phyloP scores from a whole-genome alignment of 2,113 vertebrate genomes.

The Cololabis saira region DNA sequence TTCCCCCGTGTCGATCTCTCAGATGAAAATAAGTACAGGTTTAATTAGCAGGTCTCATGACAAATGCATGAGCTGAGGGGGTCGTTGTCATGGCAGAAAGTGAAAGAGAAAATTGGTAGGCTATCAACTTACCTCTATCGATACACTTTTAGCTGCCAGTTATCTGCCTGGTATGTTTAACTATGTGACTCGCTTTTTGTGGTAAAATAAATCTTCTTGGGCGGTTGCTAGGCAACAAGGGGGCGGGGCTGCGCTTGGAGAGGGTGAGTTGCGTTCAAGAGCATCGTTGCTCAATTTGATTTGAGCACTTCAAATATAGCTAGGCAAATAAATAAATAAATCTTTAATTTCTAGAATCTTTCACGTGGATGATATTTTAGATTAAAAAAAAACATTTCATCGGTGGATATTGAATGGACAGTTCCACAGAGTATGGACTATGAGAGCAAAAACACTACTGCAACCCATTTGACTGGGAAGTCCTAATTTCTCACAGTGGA shows the following conservation, averaged over 20 bases:
- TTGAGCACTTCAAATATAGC: not conserved
- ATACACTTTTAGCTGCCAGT: conserved; percentile 15
- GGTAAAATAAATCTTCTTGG: conserved; percentile 21
- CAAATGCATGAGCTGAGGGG: conserved; percentile 65
- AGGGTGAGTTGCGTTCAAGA: conserved; percentile 61
- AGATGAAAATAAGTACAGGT: conserved; percentile 36
- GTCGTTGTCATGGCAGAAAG: conserved; percentile 72
- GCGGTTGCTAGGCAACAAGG: conserved; percentile 74
- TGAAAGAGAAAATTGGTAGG: conserved; percentile 56
- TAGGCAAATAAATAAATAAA: too few relatives aligned
- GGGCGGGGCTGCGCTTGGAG: conserved; percentile 28
- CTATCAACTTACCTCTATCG: conserved; percentile 58
- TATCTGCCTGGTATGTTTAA: not conserved
- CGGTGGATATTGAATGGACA: too few relatives aligned
- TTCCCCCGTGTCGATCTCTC: conserved; percentile 39
- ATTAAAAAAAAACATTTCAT: too few relatives aligned
- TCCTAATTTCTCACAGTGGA: too few relatives aligned
- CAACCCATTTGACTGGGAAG: too few relatives aligned
- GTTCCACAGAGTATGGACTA: too few relatives aligned
- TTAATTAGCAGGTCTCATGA: conserved; percentile 66
- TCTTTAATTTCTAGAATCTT: too few relatives aligned
- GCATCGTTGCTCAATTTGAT: not conserved
- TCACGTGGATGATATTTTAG: too few relatives aligned
- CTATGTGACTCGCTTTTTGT: too few relatives aligned
- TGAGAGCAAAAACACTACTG: too few relatives aligned